Base-by-base conservation (phyloP, 2,888 invertebrate species). In the Ectemnius lituratus region DNA sequence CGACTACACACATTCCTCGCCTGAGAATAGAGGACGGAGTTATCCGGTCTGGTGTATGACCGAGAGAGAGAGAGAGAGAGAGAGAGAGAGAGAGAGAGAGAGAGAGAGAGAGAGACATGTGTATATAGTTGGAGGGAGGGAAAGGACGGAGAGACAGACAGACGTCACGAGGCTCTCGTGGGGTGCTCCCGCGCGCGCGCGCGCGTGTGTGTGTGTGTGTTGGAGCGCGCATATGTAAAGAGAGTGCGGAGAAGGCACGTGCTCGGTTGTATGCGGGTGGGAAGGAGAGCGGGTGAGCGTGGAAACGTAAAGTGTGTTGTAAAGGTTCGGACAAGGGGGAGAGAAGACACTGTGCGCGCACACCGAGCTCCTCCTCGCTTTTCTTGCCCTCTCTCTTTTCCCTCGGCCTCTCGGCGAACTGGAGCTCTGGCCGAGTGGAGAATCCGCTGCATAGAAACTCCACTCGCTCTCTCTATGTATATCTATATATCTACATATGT, bases 1-100 rank as follows among this genome's bases (percentile, higher is more conserved):
- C 63, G 75, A 69, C 69, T 65, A 70, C 75, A 63, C 62, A 75
- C 62, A 65, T 56, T 13, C 62, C n/a, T 6, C 11, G 13, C 11
- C 16, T 37, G n/a, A 1, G 6, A 8, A 13, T 27, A 13, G 8
- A 18, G 37, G 0, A 16, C 14, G 62, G 62, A 47, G 14, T 2
- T 2, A 0, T 3, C 8, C n/a, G 1, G 16, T 23, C 37, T 37
- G 37, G 8, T 1, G 37, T 37, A 11, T 4, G 37, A 0, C 1
- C 5, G 37, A 37, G 37, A 5, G 37, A 37, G 11, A 16, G 4
- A 14, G n/a, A n/a, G n/a, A n/a, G n/a, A n/a, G n/a, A n/a, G n/a
- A n/a, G n/a, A n/a, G n/a, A n/a, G n/a, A n/a, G n/a, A n/a, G n/a
- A n/a, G n/a, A n/a, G n/a, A n/a, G n/a, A n/a, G n/a, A n/a, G n/a